A percentile compares a stretch with the other conserved stretches of the same genome.
Conservation (phyloP, 1,140 invertebrate genomes). For the Anagrus nilaparvatae region DNA sequence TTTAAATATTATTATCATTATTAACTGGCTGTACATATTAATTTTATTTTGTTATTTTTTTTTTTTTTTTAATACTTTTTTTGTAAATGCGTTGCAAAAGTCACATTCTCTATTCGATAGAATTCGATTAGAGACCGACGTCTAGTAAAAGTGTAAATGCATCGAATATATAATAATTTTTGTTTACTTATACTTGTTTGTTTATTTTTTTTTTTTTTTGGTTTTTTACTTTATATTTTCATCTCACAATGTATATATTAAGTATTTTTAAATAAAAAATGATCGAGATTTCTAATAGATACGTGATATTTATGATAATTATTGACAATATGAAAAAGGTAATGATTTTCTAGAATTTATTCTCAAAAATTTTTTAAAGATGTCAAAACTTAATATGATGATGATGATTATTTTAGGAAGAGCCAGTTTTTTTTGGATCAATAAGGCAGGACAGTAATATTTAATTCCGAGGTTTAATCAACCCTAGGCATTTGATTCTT, state of each 20-base stretch:
- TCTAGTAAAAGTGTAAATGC: constrained; percentile 34
- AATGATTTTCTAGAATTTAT: constrained; percentile 35
- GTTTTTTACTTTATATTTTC: too few relatives aligned
- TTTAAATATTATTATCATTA: constrained; percentile 6
- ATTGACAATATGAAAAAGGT: constrained; percentile 37
- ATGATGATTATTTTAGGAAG: too few relatives aligned
- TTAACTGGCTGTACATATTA: constrained; percentile 14
- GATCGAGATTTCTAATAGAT: constrained; percentile 21
- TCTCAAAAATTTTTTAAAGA: constrained; percentile 35
- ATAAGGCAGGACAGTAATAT: constrained; percentile 30
- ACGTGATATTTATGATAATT: constrained; percentile 30
- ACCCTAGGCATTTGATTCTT: constrained; percentile 77
- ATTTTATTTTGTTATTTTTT: constrained; percentile 10
- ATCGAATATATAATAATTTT: too few relatives aligned
- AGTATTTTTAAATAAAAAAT: too few relatives aligned
- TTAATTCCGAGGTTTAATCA: constrained; percentile 36
- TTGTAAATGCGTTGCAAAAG: constrained; percentile 34
- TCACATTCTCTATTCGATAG: too few relatives aligned
- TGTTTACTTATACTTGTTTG: too few relatives aligned
- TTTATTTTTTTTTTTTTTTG: too few relatives aligned
- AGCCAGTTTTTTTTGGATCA: constrained; percentile 32
- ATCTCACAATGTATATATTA: too few relatives aligned
- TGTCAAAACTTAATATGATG: too few relatives aligned
- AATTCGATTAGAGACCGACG: too few relatives aligned
- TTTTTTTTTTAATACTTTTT: constrained; percentile 11